These are phyloP conservation scores for Petrophora chlorosata DNA, from an alignment of 2,888 invertebrate species.

Conservation along the genomic window DNA sequence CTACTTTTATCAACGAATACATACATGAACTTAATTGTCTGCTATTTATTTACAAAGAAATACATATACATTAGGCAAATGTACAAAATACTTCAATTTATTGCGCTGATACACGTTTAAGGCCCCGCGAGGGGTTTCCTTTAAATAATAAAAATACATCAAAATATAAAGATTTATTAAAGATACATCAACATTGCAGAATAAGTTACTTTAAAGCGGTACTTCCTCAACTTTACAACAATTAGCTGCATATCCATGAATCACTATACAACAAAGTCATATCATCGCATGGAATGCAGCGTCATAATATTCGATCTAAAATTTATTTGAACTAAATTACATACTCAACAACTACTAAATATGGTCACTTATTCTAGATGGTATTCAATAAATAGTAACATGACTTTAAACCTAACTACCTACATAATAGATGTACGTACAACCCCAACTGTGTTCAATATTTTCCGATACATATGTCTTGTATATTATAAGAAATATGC, in stretches of 20 bases:
- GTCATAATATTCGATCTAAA: constrained; percentile 31
- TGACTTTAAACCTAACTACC: constrained; percentile 47
- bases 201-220: constrained; percentile 26
- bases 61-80: constrained; percentile 50
- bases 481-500: constrained; percentile 26
- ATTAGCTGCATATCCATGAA: constrained; percentile 31
- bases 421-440: constrained; percentile 30
- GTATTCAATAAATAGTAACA: constrained; percentile 60
- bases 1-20: constrained; percentile 36
- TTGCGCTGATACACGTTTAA: constrained; percentile 65
- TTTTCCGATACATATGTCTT: constrained; percentile 29
- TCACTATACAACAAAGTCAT: constrained; percentile 10
- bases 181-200: constrained; percentile 32
- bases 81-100: constrained; percentile 63
- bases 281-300: constrained; percentile 35
- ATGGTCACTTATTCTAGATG: constrained; percentile 52
- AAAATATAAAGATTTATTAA: constrained; percentile 20
- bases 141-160: constrained; percentile 42
- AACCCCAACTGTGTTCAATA: constrained; percentile 33
- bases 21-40: constrained; percentile 40
- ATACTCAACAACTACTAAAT: constrained; percentile 49
- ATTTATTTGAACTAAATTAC: constrained; percentile 41
- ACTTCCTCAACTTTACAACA: constrained; percentile 27
- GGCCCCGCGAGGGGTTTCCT: constrained; percentile 34
- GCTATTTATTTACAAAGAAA: constrained; percentile 74